Evolutionary conservation across 1,140 invertebrate species (phyloP).

Genomic region (Hetaerina americana): DNA sequence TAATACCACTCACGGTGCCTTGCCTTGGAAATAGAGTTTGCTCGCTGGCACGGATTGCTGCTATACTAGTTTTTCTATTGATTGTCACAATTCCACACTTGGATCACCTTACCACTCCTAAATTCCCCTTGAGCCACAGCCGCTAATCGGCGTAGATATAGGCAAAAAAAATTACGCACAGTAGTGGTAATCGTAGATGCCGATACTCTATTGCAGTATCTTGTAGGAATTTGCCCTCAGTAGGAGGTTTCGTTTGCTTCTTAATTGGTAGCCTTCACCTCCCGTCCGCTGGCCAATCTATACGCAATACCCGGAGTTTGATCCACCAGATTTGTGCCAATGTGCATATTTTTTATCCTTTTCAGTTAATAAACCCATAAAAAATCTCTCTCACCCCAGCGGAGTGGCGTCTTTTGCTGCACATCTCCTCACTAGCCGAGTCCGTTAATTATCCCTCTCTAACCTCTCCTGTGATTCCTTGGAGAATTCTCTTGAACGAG

Average conservation of each 20-base stretch:
- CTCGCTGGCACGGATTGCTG: background rate
- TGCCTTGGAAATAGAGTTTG: background rate
- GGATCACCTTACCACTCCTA: background rate
- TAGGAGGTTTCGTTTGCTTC: background rate
- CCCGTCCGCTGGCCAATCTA: background rate
- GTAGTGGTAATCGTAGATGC: background rate
- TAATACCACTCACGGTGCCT: background rate
- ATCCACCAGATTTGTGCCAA: no score
- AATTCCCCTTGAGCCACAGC: no score
- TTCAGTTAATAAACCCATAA: no score
- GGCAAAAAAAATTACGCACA: background rate
- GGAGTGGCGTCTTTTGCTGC: no score
- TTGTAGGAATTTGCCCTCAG: background rate
- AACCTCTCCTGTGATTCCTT: no score
- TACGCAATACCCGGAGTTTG: background rate
- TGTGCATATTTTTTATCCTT: no score
- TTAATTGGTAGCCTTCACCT: background rate
- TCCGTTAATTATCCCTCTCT: no score
- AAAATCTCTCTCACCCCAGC: no score
- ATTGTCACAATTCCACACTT: background rate
- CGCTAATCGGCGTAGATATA: background rate
- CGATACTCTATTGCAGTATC: background rate
- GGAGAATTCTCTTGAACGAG: no score
- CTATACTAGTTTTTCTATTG: no score
- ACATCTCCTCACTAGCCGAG: no score